A percentile compares a stretch with the other conserved stretches of the same genome.
phyloP scores from a whole-genome alignment of 2,113 vertebrate species.

The Hyperopisus bebe region DNA sequence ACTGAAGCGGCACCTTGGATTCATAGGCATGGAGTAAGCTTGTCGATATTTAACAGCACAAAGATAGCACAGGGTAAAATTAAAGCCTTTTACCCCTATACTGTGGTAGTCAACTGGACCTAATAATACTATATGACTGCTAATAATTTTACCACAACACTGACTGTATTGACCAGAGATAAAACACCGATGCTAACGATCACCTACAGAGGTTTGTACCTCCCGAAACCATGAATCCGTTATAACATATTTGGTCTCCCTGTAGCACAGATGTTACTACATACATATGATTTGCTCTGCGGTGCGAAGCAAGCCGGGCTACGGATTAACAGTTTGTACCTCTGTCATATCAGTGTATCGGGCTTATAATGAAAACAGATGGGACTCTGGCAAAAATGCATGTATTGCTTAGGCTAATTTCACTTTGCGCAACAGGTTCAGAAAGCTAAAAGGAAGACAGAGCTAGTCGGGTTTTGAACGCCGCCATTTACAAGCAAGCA shows the following conservation, averaged over 20 bases:
- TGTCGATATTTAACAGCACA: not conserved
- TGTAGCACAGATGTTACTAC: not conserved
- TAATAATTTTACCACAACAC: not conserved
- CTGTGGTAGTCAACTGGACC: not conserved
- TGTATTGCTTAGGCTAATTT: not conserved
- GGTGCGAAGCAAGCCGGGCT: not conserved
- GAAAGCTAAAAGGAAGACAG: not conserved
- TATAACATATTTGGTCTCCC: not conserved
- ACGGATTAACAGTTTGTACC: not conserved
- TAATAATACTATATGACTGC: not conserved
- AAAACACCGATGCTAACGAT: not conserved
- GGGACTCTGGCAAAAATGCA: not conserved
- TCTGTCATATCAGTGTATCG: not conserved
- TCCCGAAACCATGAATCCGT: not conserved
- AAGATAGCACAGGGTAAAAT: not conserved
- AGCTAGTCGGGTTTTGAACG: not conserved
- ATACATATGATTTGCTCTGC: too few species aligned
- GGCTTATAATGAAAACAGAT: slow-evolving; percentile 7
- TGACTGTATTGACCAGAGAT: not conserved
- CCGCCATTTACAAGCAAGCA: slow-evolving; percentile 3
- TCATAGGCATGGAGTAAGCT: not conserved
- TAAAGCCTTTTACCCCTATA: not conserved
- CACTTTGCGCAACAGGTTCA: not conserved
- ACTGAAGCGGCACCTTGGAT: not conserved
- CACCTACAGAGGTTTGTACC: not conserved